Evolutionary conservation across 2,113 vertebrate species (phyloP).

Genomic region (Talpa occidentalis): DNA sequence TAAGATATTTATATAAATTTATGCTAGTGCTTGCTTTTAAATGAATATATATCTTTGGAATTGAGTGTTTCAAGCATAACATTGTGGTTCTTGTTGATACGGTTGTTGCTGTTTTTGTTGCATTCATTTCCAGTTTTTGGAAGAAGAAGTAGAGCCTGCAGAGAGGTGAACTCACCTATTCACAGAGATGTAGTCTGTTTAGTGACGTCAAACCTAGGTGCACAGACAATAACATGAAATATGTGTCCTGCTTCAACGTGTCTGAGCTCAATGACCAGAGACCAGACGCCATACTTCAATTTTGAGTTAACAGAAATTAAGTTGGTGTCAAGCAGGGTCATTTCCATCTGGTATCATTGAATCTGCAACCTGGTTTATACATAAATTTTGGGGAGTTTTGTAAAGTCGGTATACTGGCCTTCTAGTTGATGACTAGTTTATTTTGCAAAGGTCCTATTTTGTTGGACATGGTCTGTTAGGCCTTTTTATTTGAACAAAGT

Average conservation of each 20-base stretch:
- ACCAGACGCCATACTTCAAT: background rate
- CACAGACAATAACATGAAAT: background rate
- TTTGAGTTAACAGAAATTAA: slow-evolving; percentile 1
- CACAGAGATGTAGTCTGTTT: background rate
- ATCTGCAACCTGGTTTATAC: background rate
- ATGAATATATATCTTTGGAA: background rate
- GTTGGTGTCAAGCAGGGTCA: background rate
- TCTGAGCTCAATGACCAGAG: background rate
- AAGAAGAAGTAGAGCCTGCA: background rate
- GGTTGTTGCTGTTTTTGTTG: background rate
- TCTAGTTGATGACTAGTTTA: background rate
- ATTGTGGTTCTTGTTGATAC: background rate
- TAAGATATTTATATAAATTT: background rate
- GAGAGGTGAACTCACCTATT: background rate
- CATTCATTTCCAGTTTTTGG: background rate
- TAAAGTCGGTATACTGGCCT: background rate
- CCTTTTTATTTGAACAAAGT: background rate
- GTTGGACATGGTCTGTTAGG: background rate
- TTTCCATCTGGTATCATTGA: background rate
- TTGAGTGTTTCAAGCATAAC: background rate
- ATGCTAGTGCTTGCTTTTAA: background rate
- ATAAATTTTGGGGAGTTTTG: background rate
- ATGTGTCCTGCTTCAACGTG: background rate
- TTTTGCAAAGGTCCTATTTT: background rate
- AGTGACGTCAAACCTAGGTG: background rate